Evolutionary conservation across 2,113 vertebrate genomes (phyloP), one percentile per base, ranked within the genome.

Genomic region (Festucalex cinctus): DNA sequence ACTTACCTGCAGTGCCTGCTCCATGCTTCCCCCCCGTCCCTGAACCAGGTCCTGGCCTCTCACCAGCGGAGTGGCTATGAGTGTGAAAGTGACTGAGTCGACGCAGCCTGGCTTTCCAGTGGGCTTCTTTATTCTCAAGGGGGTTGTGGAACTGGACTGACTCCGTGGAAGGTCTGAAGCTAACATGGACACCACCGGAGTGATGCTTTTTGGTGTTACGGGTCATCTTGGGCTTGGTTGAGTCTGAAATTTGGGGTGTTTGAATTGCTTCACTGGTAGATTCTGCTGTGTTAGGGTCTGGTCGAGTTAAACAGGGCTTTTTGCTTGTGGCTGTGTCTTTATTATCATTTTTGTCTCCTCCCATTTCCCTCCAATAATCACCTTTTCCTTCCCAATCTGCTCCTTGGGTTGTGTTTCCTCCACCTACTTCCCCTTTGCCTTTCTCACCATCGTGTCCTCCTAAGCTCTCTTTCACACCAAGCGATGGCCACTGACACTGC

Each of bases 121-220:
- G 94, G 9, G 95, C 94, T 87, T 99, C 97, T 90, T 96, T 99
- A 81, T 84, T 95, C 82, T 98, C 97, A 70, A 97, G 89, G 69
- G 95, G 96, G 83, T 96, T 98, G 87, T 96, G 95, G 89, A 99
- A 99, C 64, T 95, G 97, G 81, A 99, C 93, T 0, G 95, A 98
- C 77, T 99, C 97, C 26, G 96, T 99, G 67, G 95, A 95, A 60
- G 97, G 97, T 16, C 94, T 94, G 87, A 99, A 99, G 80, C 95
- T 96, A 82, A 99, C 97, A 56, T 98, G 96, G 77, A 96, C 94
- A 0, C 91, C 94, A 6, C 89, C 79, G 8, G 85, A 76, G 74
- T 93, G 93, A 66, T 91, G 91, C 72, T 94, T 96, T 82, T 94
- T 96, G 83, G 84, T 72, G 5, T 83, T 88, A 78, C 93, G 93